These are phyloP conservation scores for Dasyornis broadbenti DNA, from an alignment of 2,113 vertebrate genomes.

Conservation along the genomic window DNA sequence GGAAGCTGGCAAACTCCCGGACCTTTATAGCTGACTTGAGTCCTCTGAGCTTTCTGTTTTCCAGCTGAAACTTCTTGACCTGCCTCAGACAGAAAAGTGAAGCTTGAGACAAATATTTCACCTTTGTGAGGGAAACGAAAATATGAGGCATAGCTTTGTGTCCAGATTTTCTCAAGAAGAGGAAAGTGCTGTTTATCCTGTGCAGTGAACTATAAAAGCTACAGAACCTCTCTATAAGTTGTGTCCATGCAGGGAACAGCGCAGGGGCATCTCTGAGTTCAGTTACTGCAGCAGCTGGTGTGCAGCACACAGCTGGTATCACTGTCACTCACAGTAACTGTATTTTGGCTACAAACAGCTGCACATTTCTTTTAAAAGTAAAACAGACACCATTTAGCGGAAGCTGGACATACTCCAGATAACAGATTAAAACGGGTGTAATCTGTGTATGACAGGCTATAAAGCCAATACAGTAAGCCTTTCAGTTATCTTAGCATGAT, in stretches of 20 bases:
- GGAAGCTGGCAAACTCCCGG: not conserved
- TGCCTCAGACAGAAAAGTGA: not conserved
- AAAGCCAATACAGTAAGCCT: not conserved
- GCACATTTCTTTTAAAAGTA: not conserved
- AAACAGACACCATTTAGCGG: not conserved
- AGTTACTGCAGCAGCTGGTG: not conserved
- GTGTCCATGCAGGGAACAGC: not conserved
- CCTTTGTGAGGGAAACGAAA: not conserved
- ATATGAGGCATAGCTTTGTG: not conserved
- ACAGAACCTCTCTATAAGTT: not conserved
- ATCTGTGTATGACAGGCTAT: not conserved
- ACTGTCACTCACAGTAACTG: not conserved
- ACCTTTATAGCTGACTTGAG: not conserved
- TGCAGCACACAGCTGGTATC: not conserved
- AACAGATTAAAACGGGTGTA: not conserved
- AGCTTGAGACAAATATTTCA: not conserved
- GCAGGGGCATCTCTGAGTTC: not conserved
- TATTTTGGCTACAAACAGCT: constrained; percentile 23
- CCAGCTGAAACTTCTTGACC: not conserved
- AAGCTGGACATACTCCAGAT: constrained; percentile 2
- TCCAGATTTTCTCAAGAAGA: not conserved
- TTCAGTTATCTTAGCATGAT: not conserved
- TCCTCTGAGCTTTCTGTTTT: not conserved
- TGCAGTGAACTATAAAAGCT: not conserved
- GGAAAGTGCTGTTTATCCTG: not conserved